Evolutionary conservation across 1,140 invertebrate species (phyloP).

Genomic region (Drosophila asahinai): DNA sequence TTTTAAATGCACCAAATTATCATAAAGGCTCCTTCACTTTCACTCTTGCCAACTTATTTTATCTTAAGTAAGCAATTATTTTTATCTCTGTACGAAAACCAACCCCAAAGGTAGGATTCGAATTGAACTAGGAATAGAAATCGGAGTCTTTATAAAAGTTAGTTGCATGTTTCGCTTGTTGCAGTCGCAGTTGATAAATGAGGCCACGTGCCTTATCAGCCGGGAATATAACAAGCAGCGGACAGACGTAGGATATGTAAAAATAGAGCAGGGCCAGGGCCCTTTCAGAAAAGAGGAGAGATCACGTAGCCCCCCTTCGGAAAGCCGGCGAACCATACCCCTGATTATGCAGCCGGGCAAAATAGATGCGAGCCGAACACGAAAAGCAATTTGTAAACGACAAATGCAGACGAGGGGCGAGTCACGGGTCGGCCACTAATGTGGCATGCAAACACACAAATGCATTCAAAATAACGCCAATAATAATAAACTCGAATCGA

Average conservation of each 20-base stretch:
- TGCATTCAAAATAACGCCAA: conserved; percentile 69
- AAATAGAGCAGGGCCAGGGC: conserved; percentile 51
- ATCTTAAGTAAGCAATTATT: not conserved
- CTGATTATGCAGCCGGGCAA: conserved; percentile 76
- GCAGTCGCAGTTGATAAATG: conserved; percentile 74
- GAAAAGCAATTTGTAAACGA: conserved; percentile 83
- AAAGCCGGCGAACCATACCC: conserved; percentile 28
- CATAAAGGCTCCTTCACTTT: too few relatives aligned
- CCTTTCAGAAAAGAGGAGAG: conserved; percentile 1
- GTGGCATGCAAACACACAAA: conserved; percentile 70
- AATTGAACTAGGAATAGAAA: conserved; percentile 45
- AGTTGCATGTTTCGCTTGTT: conserved; percentile 73
- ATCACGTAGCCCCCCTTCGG: conserved; percentile 46
- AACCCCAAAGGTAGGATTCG: conserved; percentile 38
- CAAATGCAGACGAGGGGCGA: conserved; percentile 55
- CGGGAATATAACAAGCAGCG: conserved; percentile 65
- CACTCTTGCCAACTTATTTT: too few relatives aligned
- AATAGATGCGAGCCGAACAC: conserved; percentile 77
- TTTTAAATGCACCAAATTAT: too few relatives aligned
- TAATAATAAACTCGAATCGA: conserved; percentile 66
- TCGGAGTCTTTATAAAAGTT: conserved; percentile 36
- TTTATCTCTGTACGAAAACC: conserved; percentile 17
- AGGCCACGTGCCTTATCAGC: conserved; percentile 81
- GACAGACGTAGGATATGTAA: conserved; percentile 52
- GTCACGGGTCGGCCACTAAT: conserved; percentile 67